Evolutionary conservation across 2,113 vertebrate species (phyloP), one percentile per base, ranked within the genome.

Genomic region (Aphyosemion australe): DNA sequence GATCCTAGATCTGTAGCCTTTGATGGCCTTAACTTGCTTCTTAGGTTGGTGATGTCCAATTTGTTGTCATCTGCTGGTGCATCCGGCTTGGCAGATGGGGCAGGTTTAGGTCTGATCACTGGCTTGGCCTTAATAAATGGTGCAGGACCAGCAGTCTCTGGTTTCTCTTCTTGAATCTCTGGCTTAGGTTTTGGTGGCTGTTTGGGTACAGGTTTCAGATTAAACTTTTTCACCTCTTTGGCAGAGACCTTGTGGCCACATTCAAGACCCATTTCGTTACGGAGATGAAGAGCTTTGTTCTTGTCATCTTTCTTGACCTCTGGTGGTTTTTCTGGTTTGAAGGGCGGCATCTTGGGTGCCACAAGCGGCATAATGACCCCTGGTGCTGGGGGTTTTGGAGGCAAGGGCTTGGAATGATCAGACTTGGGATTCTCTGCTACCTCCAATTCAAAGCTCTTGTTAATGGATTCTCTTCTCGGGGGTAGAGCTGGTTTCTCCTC

Each of bases 401-500:
- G 94, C 39, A 96, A 89, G 26, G 84, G 93, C 61, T 94, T 89
- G 21, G 93, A 90, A 73, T 89, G 84, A 34, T 95, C 94, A 2
- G 78, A 0, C 69, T 88, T 92, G 6, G 94, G 92, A 67, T 93
- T 93, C 47, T 95, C 95, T 41, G 92, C 81, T 0, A 91, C 76
- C 47, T 98, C 97, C 0, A 92, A 81, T 55, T 99, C 97, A 0
- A 96, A 94, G 62, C 92, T 93, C 83, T 96, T 98, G 68, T 97
- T 93, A 76, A 98, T 99, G 54, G 96, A 98, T 48, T 99, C 97
- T 49, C 95, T 94, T 61, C 97, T 93, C 12, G 96, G 96, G 0
- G 97, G 97, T 13, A 99, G 92, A 66, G 95, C 96, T 49, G 97
- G 96, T 74, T 98, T 99, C 80, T 98, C 96, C 70, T 98, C 97